A percentile compares a stretch with the other conserved stretches of the same genome.
Conservation (phyloP, 1,140 invertebrate genomes). For the Onthophagus taurus region DNA sequence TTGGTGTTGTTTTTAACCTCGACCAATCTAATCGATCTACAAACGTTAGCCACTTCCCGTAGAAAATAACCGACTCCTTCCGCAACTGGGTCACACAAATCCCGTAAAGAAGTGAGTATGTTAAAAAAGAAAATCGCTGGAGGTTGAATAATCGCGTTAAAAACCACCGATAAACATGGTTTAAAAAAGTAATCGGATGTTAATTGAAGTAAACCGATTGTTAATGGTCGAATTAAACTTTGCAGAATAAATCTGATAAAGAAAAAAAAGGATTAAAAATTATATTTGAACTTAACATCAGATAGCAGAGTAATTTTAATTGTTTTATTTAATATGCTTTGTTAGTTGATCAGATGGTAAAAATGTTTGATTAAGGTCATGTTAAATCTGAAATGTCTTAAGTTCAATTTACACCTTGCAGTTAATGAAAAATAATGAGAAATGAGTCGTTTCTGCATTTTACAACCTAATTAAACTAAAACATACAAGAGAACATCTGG, state of each 20-base stretch:
- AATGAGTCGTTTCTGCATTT: too few species aligned
- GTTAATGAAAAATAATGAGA: too few species aligned
- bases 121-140: constrained; percentile 52
- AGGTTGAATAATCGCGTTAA: constrained; percentile 56
- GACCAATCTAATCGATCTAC: constrained; percentile 40
- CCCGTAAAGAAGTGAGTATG: constrained; percentile 47
- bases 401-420: too few species aligned
- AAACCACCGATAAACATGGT: constrained; percentile 51
- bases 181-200: constrained; percentile 57
- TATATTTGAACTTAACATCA: too few species aligned
- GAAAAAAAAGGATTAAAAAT: neutral
- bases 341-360: too few species aligned
- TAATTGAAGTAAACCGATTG: constrained; percentile 50
- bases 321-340: too few species aligned
- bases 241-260: constrained; percentile 45
- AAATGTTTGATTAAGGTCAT: too few species aligned
- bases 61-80: constrained; percentile 42
- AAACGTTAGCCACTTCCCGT: constrained; percentile 39
- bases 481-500: too few species aligned
- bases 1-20: constrained; percentile 12
- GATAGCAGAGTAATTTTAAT: too few species aligned
- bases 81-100: constrained; percentile 52
- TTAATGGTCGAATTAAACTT: constrained; percentile 47
- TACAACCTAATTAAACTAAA: too few species aligned
- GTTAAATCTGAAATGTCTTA: too few species aligned